Evolutionary conservation across 1,140 invertebrate genomes (phyloP).

Genomic region (Hyphantria cunea): DNA sequence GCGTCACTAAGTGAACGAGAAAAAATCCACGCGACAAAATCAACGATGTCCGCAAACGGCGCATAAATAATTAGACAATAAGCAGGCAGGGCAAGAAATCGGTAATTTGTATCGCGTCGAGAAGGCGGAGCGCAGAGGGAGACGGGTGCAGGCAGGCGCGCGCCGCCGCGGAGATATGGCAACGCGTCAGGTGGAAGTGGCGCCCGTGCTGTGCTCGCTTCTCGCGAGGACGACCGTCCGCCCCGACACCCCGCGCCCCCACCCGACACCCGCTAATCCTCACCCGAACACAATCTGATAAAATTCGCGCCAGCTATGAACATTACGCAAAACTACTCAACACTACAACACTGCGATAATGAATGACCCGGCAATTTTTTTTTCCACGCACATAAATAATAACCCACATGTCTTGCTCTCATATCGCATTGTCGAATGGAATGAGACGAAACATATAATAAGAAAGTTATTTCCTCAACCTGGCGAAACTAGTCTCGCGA

Average conservation of each 20-base stretch:
- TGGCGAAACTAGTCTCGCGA: slow-evolving; percentile 79
- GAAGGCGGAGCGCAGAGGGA: slow-evolving; percentile 71
- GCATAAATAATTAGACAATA: slow-evolving; percentile 79
- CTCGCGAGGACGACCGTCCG: slow-evolving; percentile 82
- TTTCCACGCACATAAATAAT: slow-evolving; percentile 61
- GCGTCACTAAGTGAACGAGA: slow-evolving; percentile 60
- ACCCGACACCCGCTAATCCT: slow-evolving; percentile 69
- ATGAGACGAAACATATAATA: slow-evolving; percentile 68
- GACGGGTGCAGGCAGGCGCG: slow-evolving; percentile 66
- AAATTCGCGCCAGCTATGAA: slow-evolving; percentile 80
- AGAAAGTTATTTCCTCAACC: slow-evolving; percentile 80
- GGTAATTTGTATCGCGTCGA: slow-evolving; percentile 69
- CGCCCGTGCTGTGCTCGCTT: slow-evolving; percentile 69
- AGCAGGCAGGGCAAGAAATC: slow-evolving; percentile 76
- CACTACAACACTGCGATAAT: slow-evolving; percentile 74
- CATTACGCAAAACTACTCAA: slow-evolving; percentile 77
- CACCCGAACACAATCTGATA: slow-evolving; percentile 79
- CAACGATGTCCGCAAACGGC: slow-evolving; percentile 67
- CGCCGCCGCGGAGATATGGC: slow-evolving; percentile 74
- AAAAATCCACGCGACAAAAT: slow-evolving; percentile 66
- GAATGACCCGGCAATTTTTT: slow-evolving; percentile 73
- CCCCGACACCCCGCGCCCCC: slow-evolving; percentile 50
- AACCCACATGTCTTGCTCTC: slow-evolving; percentile 39
- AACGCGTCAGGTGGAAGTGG: slow-evolving; percentile 80
- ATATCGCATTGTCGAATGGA: slow-evolving; percentile 57